A percentile compares a stretch with the other conserved stretches of the same genome.
Evolutionary conservation across 2,888 invertebrate genomes (phyloP).

Genomic region (Chirona hameri): DNA sequence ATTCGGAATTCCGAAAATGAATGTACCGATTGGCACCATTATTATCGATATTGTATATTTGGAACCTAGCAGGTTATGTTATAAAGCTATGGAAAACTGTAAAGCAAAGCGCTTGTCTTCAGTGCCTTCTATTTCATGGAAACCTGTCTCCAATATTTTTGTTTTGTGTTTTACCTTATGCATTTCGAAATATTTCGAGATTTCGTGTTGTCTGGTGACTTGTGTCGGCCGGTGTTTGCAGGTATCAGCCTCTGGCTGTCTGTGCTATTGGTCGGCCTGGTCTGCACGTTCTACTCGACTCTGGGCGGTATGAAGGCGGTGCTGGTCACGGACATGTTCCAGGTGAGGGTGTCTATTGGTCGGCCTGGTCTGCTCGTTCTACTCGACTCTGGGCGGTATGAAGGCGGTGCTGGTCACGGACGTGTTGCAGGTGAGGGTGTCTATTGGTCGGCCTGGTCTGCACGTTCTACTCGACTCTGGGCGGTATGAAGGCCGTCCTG

Average conservation of each 20-base stretch:
- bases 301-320: conserved; percentile 91
- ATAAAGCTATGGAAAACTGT: too few species aligned
- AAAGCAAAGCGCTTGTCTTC: too few species aligned
- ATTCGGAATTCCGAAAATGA: too few species aligned
- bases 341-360: conserved; percentile 50
- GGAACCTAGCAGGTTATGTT: too few species aligned
- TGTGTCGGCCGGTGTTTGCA: not conserved
- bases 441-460: conserved; percentile 67
- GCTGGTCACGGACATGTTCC: conserved; percentile 76
- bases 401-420: conserved; percentile 86
- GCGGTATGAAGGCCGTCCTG: conserved; percentile 87
- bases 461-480: conserved; percentile 80
- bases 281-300: conserved; percentile 81
- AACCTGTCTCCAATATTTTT: too few species aligned
- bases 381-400: conserved; percentile 84
- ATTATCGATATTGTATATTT: too few species aligned
- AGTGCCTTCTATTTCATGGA: too few species aligned
- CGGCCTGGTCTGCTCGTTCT: conserved; percentile 75
- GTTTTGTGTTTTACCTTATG: too few species aligned
- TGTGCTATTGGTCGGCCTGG: conserved; percentile 67
- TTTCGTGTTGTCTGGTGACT: not conserved
- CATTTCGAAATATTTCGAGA: too few species aligned
- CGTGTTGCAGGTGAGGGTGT: conserved; percentile 55
- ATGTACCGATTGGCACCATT: too few species aligned
- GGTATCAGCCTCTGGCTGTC: conserved; percentile 49